Evolutionary conservation across 2,797 vertebrate genomes (phyloP), one percentile per base, ranked within the genome.

Genomic region (Danio aesculapii): DNA sequence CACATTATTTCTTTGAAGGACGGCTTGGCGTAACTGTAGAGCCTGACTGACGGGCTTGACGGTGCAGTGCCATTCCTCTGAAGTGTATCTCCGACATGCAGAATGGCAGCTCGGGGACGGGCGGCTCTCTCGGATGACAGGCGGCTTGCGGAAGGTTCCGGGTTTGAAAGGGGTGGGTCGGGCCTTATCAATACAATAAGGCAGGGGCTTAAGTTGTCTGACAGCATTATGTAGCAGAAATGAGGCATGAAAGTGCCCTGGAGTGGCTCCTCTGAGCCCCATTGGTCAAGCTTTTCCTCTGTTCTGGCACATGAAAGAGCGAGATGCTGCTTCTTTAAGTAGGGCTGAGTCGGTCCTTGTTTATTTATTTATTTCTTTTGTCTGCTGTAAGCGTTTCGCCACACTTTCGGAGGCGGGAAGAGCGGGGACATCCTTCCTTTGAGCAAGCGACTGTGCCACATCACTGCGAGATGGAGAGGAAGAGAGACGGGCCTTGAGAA

Each of bases 321-420:
- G 64, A 76, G 47, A 89, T 87, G 77, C 71, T 55, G 75, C 87
- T 85, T 79, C 85, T 74, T 75, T 85, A 75, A 13, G 73, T 81
- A 87, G 86, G 84, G 50, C 77, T 85, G 82, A 84, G 86, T 84
- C 81, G 74, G 64, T 59, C 81, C 84, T 70, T 77, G 39, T 73
- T 62, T 85, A 85, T 82, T 83, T 83, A 79, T 77, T 86, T 79
- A 55, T 82, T 87, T 86, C 80, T 90, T 91, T 92, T 89, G 90
- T 92, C 82, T 81, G 49, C 81, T 84, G 82, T 81, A 85, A 92
- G 85, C 82, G 75, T 87, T 90, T 90, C 64, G 87, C 86, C 86
- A 85, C 84, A 89, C 74, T 89, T 70, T 88, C 69, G 87, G 84
- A 84, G 83, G 88, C 82, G 84, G 86, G 89, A 88, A 86, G 68